phyloP scores from a whole-genome alignment of 2,888 invertebrate species.

The Ganaspis brasiliensis region DNA sequence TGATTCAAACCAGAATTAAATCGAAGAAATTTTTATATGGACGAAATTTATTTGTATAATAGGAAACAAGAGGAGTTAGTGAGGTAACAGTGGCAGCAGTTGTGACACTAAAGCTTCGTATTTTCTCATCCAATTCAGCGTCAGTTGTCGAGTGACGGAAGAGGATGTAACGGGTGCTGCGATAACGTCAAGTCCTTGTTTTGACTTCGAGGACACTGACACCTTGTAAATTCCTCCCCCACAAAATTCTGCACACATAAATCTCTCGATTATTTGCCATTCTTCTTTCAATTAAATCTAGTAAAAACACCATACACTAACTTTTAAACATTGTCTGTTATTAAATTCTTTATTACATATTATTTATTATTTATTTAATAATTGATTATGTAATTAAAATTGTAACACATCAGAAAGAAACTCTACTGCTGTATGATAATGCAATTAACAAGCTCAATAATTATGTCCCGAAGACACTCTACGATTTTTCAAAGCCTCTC shows the following conservation, averaged over 20 bases:
- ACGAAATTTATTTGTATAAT: conserved; percentile 13
- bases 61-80: conserved; percentile 7
- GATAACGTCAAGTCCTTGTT: conserved; percentile 30
- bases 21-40: background rate
- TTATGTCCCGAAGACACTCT: background rate
- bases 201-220: conserved; percentile 20
- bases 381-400: no score
- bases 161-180: conserved; percentile 32
- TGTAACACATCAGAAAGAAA: no score
- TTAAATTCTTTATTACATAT: no score
- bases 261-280: no score
- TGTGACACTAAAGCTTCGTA: conserved; percentile 16
- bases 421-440: no score
- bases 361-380: no score
- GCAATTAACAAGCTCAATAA: background rate
- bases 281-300: no score
- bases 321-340: no score
- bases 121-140: conserved; percentile 15
- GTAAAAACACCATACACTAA: no score
- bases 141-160: conserved; percentile 7
- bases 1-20: background rate
- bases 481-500: background rate
- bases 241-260: background rate
- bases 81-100: conserved; percentile 1
- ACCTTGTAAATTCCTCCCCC: conserved; percentile 12